phyloP scores from a whole-genome alignment of 2,113 vertebrate species.

The Chrysochloris asiatica region DNA sequence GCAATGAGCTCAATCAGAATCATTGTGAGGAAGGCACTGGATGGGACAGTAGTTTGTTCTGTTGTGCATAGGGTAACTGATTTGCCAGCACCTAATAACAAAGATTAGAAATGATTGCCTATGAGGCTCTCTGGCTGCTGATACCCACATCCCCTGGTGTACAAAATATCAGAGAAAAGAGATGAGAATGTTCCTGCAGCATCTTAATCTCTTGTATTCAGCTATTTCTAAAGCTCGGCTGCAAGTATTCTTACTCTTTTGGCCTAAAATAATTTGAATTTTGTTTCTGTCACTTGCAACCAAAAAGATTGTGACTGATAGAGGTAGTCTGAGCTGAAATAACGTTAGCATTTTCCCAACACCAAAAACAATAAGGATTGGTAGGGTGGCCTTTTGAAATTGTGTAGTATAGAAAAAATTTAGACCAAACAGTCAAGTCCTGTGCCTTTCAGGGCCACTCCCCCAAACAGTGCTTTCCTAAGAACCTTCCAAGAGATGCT shows the following conservation, averaged over 20 bases:
- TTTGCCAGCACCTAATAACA: no score
- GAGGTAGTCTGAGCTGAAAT: not conserved
- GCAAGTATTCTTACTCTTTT: not conserved
- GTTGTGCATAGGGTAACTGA: no score
- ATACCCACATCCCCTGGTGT: no score
- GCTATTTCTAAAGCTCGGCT: not conserved
- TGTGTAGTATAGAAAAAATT: not conserved
- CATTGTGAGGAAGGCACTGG: no score
- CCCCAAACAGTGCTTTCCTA: not conserved
- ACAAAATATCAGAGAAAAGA: no score
- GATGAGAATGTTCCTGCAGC: no score
- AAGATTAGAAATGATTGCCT: no score
- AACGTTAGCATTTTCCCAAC: not conserved
- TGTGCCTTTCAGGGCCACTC: not conserved
- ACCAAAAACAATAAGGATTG: not conserved
- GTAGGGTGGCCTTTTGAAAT: not conserved
- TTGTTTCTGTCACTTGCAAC: constrained; percentile 1
- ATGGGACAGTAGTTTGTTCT: no score
- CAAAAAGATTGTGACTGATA: not conserved
- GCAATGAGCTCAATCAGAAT: no score
- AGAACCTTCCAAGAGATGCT: not conserved
- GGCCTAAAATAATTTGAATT: constrained; percentile 1
- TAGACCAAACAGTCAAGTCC: not conserved
- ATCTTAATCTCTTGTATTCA: not conserved
- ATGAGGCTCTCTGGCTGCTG: no score